Base-by-base conservation (phyloP, 2,113 vertebrate species). In the Herpetotheres cachinnans region DNA sequence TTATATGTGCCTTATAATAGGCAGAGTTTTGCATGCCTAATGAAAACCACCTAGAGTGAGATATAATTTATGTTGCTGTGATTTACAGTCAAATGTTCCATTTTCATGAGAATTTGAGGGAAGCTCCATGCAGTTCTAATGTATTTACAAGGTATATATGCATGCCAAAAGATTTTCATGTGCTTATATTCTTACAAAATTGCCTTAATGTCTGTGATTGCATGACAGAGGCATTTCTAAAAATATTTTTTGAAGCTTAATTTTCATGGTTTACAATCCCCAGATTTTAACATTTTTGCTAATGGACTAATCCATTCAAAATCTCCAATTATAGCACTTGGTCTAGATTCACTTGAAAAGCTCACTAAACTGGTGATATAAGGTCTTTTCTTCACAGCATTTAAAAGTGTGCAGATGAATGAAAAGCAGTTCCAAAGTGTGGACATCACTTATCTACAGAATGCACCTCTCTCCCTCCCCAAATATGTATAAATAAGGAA, bases 31-130 rank as follows among this genome's bases (percentile, higher is more conserved):
- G 8, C 36, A 63, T 66, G 32, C 19, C 76, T 85, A 84, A 91
- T 56, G 81, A 92, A 88, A 91, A 70, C 2, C 38, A 55, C 19
- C 20, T n/a, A 38, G 10, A 81, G 30, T 44, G 46, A 92, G 30
- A 59, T 89, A 40, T 55, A 96, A 80, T 66, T 55, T 91, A 52
- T 95, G 84, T 96, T 95, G 21, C 16, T 88, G 13, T 82, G 81
- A 86, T 95, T 95, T 94, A 76, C 77, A 95, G 79, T 26, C 29
- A 72, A 46, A 63, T 86, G 6, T 59, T 97, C 24, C 7, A 49
- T 83, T 89, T 91, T 89, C n/a, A 90, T 10, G 27, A 91, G 78
- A 72, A 96, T 90, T 86, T 83, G 52, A 95, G 30, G 11, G 47
- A 94, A 93, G 42, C 16, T 96, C 27, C 66, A 42, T 46, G 12